A percentile compares a stretch with the other conserved stretches of the same genome.
Conservation (phyloP, 2,888 invertebrate species). For the Drosophila rellima region DNA sequence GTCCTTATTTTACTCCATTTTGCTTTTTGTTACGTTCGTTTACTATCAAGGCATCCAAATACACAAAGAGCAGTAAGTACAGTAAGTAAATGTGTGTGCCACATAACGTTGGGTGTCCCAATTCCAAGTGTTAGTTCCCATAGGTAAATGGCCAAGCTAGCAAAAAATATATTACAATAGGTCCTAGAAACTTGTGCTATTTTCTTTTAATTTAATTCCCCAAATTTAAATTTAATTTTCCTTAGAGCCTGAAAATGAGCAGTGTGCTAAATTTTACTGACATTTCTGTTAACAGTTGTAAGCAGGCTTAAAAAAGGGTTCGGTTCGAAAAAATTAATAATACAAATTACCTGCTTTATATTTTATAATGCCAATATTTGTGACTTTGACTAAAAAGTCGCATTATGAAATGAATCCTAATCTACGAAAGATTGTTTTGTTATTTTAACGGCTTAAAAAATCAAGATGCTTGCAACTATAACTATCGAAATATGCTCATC, state of each 20-base stretch:
- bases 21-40: slow-evolving; percentile 52
- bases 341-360: too few relatives aligned
- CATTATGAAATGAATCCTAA: too few relatives aligned
- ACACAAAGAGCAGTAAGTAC: slow-evolving; percentile 52
- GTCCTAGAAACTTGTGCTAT: slow-evolving; percentile 12
- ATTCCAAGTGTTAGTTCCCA: slow-evolving; percentile 33
- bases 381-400: too few relatives aligned
- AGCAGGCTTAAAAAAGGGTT: not conserved
- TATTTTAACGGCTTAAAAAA: too few relatives aligned
- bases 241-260: slow-evolving; percentile 25
- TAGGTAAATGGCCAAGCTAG: slow-evolving; percentile 28
- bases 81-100: slow-evolving; percentile 49
- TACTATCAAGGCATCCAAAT: slow-evolving; percentile 20
- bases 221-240: slow-evolving; percentile 8
- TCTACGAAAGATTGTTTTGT: too few relatives aligned
- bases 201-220: not conserved
- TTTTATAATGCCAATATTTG: too few relatives aligned
- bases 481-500: slow-evolving; percentile 18
- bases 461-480: not conserved
- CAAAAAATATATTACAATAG: slow-evolving; percentile 1
- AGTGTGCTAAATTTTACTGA: not conserved
- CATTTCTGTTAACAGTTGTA: not conserved
- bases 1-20: slow-evolving; percentile 44
- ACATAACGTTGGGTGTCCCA: slow-evolving; percentile 13
- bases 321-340: too few relatives aligned